Conservation (phyloP, 2,797 vertebrate species). For the Fringilla coelebs region DNA sequence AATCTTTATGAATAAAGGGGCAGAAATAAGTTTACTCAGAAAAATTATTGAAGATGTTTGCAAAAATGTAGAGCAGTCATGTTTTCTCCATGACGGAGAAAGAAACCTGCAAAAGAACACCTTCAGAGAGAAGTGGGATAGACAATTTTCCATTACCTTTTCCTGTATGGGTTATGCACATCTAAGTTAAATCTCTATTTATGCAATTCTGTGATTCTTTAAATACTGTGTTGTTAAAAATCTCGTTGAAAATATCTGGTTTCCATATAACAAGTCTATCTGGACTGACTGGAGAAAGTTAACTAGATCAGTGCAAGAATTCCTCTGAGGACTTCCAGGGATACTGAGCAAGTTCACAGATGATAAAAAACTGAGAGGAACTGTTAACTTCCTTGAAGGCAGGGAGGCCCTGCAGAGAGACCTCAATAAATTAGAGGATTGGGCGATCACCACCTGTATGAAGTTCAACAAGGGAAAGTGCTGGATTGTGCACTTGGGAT, state of each 20-base stretch:
- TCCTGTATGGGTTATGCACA: accelerated
- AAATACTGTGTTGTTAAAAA: not conserved
- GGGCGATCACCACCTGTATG: too few relatives aligned
- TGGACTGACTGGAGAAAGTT: not conserved
- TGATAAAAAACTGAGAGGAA: not conserved
- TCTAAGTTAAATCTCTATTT: not conserved
- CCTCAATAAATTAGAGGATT: not conserved
- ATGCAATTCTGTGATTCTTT: not conserved
- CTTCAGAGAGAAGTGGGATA: not conserved
- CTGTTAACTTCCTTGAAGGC: not conserved
- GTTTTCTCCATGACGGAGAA: not conserved
- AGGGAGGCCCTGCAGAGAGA: not conserved
- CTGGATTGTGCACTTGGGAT: not conserved
- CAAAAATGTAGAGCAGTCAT: not conserved
- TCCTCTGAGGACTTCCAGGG: not conserved
- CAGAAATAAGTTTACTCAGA: not conserved
- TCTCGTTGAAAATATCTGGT: not conserved
- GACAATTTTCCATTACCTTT: not conserved
- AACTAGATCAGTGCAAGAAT: not conserved
- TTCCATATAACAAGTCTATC: not conserved
- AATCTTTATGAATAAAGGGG: not conserved
- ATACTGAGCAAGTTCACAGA: not conserved
- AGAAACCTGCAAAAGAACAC: not conserved
- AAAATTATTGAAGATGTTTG: not conserved
- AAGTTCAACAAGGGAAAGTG: not conserved